Evolutionary conservation across 2,888 invertebrate genomes (phyloP).

Genomic region (Cinara cedri): DNA sequence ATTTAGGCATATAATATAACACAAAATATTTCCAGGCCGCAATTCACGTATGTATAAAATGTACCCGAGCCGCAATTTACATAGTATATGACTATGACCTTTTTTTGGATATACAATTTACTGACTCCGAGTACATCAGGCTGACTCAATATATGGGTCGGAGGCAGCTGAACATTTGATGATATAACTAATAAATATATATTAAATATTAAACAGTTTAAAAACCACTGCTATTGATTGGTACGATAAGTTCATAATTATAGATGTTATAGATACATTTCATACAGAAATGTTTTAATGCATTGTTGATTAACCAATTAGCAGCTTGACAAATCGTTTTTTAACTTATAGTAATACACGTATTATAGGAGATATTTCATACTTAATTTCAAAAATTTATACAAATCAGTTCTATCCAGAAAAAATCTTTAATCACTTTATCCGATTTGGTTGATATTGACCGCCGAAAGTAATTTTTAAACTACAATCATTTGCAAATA

Average conservation of each 20-base stretch:
- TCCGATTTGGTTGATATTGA: constrained; percentile 22
- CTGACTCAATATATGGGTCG: no score
- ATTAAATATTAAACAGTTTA: no score
- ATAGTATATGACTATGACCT: no score
- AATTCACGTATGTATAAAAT: no score
- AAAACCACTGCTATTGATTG: no score
- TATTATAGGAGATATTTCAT: constrained; percentile 6
- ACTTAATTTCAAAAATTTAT: neutral
- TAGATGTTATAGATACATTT: constrained; percentile 1
- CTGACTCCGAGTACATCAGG: no score
- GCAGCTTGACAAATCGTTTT: constrained; percentile 14
- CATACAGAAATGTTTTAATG: constrained; percentile 22
- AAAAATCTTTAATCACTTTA: constrained; percentile 3
- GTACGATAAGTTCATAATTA: constrained; percentile 2
- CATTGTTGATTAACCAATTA: constrained; percentile 6
- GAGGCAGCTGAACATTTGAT: no score
- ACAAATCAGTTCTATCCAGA: constrained; percentile 17
- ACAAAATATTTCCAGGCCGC: no score
- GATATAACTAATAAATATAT: no score
- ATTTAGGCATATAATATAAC: no score
- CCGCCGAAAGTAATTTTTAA: neutral
- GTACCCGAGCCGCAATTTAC: no score
- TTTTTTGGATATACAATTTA: no score
- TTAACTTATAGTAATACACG: constrained; percentile 3
- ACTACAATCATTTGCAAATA: constrained; percentile 11